Conservation (phyloP, 2,888 invertebrate genomes). For the Cacoxenus indagator region DNA sequence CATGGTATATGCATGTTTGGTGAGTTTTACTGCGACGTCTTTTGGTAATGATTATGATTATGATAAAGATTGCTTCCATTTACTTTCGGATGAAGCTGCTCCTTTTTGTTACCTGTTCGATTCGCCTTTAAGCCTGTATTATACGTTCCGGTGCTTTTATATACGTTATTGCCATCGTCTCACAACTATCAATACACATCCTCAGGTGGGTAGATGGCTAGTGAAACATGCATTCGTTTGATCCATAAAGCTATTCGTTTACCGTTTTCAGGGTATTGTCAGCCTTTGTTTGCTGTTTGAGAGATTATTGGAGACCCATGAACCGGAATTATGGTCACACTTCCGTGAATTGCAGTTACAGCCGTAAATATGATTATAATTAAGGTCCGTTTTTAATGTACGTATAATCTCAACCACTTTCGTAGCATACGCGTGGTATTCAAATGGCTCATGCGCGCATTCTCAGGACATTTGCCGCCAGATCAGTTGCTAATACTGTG, state of each 20-base stretch:
- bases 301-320: conserved; percentile 88
- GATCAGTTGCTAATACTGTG: conserved; percentile 92
- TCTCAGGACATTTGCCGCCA: conserved; percentile 93
- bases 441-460: conserved; percentile 97
- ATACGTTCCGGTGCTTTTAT: conserved; percentile 92
- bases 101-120: conserved; percentile 95
- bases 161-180: conserved; percentile 91
- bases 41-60: too few species aligned
- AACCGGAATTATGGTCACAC: conserved; percentile 92
- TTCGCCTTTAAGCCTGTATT: conserved; percentile 88
- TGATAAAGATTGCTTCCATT: too few species aligned
- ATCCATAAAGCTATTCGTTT: neutral
- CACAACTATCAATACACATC: conserved; percentile 92
- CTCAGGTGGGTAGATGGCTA: conserved; percentile 74
- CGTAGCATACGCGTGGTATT: conserved; percentile 89
- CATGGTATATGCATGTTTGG: conserved; percentile 98
- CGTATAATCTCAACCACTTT: conserved; percentile 15
- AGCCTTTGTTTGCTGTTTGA: conserved; percentile 91
- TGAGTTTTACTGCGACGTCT: conserved; percentile 70
- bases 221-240: neutral
- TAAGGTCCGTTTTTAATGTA: neutral
- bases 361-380: conserved; percentile 77
- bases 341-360: conserved; percentile 89
- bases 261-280: conserved; percentile 79
- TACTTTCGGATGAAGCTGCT: conserved; percentile 82